Base-by-base conservation (phyloP, 2,797 vertebrate genomes). In the Mergus octosetaceus region DNA sequence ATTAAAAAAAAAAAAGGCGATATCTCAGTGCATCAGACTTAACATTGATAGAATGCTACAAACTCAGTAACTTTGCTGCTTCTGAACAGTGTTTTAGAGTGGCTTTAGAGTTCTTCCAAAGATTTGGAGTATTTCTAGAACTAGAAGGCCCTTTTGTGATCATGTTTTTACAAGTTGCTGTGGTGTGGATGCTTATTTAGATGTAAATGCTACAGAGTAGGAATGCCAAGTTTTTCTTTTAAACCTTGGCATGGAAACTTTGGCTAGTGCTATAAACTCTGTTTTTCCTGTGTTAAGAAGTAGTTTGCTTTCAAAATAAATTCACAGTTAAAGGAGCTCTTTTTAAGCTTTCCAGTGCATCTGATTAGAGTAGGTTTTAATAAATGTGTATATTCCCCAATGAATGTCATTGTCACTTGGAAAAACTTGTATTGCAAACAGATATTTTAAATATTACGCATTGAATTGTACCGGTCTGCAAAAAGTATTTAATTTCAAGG, bases 101-200 rank as follows among this genome's bases (percentile, higher is more conserved):
- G 19, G 10, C 45, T 91, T 70, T 89, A 60, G 71, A 80, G 38
- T 54, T 80, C 62, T 90, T 95, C 78, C 49, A 90, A 65, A 72
- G 73, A 85, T 43, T 69, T 85, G 54, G 70, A 81, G 66, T 80
- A 75, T 92, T 93, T 94, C 77, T 96, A 77, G 60, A 74, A 76
- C 74, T 85, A 94, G 90, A 95, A 93, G 85, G 19, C 47, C 27
- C 80, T 93, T 92, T 85, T 92, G 74, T 95, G 74, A 79, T 93
- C 70, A 34, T 95, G 82, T 93, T 94, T 96, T 94, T 87, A 80
- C 94, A 92, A 85, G 90, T 58, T 85, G 32, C 60, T 79, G 78
- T 82, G 76, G 68, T 38, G 45, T 65, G 65, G 69, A 49, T 89
- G 73, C 32, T 90, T 93, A 69, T 73, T 96, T 95, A 95, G 68